Percentiles rank a stretch among this genome's conserved stretches.
Conservation (phyloP, 2,113 vertebrate genomes). For the Psophia crepitans region DNA sequence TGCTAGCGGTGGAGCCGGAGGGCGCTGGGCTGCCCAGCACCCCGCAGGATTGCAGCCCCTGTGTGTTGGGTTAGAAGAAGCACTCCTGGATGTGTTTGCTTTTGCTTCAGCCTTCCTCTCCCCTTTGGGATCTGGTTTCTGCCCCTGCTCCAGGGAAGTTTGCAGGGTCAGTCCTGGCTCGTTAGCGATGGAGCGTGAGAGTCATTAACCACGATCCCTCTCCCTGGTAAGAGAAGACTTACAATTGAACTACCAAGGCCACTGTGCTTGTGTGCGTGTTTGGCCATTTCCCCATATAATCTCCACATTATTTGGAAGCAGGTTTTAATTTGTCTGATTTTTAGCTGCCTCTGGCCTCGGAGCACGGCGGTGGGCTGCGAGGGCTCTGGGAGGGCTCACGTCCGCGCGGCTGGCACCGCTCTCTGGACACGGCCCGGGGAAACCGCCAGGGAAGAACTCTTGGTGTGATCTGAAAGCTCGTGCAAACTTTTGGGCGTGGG, state of each 20-base stretch:
- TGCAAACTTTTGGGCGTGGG: not conserved
- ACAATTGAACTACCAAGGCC: not conserved
- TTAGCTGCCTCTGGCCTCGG: not conserved
- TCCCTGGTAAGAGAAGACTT: not conserved
- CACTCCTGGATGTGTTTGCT: not conserved
- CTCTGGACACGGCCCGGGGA: not conserved
- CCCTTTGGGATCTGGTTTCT: not conserved
- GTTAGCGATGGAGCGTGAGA: not conserved
- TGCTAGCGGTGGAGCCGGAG: rapidly evolving
- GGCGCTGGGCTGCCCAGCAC: not conserved
- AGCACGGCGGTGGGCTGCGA: not conserved
- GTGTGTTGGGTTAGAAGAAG: not conserved
- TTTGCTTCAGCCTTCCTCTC: not conserved
- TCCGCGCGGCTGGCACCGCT: not conserved
- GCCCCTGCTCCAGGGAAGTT: not conserved
- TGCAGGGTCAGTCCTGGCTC: not conserved
- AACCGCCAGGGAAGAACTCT: not conserved
- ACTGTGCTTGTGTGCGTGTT: not conserved
- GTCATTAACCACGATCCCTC: not conserved
- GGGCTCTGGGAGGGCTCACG: not conserved
- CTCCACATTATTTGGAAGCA: not conserved
- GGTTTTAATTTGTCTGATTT: constrained; percentile 45
- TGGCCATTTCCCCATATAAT: not conserved
- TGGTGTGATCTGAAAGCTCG: not conserved
- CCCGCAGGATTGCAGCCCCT: not conserved